Conservation (phyloP, 2,797 vertebrate species). For the Moxostoma hubbsi region DNA sequence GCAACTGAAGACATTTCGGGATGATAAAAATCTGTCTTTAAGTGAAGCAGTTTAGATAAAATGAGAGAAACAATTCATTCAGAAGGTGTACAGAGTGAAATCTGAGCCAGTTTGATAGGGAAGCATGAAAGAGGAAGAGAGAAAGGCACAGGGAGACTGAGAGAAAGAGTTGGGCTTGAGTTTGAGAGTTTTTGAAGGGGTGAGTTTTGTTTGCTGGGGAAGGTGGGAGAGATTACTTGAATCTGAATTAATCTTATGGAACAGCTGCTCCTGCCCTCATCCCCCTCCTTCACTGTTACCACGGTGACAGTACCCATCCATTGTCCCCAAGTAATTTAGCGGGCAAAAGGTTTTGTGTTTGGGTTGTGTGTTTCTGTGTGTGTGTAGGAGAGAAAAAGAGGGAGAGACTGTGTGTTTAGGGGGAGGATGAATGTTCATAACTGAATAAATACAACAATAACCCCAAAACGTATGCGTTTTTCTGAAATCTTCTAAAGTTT, state of each 20-base stretch:
- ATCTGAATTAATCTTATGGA: constrained; percentile 96
- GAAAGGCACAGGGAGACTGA: not conserved
- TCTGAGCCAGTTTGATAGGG: constrained; percentile 46
- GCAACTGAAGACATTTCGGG: constrained; percentile 8
- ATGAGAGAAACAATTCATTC: not conserved
- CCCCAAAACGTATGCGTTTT: constrained; percentile 10
- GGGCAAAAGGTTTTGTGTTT: constrained; percentile 81
- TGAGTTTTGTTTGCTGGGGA: constrained; percentile 39
- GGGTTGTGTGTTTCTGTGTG: constrained; percentile 67
- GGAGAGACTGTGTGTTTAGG: constrained; percentile 41
- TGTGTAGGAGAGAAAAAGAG: constrained; percentile 54
- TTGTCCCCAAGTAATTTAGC: constrained; percentile 85
- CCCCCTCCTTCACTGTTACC: constrained; percentile 86
- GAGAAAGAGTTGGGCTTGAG: constrained; percentile 37
- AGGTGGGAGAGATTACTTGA: constrained; percentile 84
- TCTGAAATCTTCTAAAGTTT: too few species aligned
- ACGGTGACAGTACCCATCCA: constrained; percentile 86
- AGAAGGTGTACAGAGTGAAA: constrained; percentile 5
- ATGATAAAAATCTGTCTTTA: not conserved
- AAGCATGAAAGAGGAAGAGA: constrained; percentile 43
- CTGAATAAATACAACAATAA: constrained; percentile 54
- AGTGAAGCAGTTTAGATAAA: too few species aligned
- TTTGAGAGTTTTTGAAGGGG: constrained; percentile 38
- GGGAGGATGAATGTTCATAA: constrained; percentile 48
- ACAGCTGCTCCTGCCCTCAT: constrained; percentile 92